Evolutionary conservation across 2,797 vertebrate species (phyloP).

Genomic region (Anguilla marmorata): DNA sequence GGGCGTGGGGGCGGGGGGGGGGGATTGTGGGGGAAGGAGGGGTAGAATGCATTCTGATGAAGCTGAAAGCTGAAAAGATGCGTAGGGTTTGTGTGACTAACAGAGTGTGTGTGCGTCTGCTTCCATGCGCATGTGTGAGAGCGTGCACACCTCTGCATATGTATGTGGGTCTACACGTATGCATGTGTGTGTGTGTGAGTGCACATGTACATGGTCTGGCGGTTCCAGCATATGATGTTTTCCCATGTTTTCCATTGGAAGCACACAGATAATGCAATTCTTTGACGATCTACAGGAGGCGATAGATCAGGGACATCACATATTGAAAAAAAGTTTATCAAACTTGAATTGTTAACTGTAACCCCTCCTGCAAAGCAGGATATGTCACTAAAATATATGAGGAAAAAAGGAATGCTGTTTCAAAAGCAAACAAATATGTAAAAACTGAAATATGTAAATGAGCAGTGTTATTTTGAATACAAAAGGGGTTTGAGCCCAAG

Average conservation of each 20-base stretch:
- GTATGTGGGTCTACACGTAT: too few species aligned
- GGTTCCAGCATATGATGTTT: too few species aligned
- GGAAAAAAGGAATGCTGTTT: too few species aligned
- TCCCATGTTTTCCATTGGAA: too few species aligned
- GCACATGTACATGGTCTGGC: background rate
- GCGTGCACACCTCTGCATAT: slow-evolving; percentile 44
- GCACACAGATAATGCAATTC: too few species aligned
- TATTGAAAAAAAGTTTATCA: too few species aligned
- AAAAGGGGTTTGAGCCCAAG: background rate
- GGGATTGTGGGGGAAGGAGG: background rate
- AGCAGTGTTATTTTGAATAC: background rate
- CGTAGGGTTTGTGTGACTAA: background rate
- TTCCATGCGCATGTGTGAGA: background rate
- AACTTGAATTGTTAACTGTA: background rate
- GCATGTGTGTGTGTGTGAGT: background rate
- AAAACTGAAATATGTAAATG: background rate
- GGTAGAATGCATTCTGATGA: background rate
- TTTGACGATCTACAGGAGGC: too few species aligned
- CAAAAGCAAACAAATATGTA: too few species aligned
- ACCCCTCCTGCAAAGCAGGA: too few species aligned
- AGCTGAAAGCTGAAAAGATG: background rate
- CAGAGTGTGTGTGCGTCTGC: background rate
- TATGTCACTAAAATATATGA: too few species aligned
- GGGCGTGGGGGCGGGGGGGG: background rate
- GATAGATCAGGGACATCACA: too few species aligned